Conservation (phyloP, 2,797 vertebrate genomes). For the Helostoma temminkii region DNA sequence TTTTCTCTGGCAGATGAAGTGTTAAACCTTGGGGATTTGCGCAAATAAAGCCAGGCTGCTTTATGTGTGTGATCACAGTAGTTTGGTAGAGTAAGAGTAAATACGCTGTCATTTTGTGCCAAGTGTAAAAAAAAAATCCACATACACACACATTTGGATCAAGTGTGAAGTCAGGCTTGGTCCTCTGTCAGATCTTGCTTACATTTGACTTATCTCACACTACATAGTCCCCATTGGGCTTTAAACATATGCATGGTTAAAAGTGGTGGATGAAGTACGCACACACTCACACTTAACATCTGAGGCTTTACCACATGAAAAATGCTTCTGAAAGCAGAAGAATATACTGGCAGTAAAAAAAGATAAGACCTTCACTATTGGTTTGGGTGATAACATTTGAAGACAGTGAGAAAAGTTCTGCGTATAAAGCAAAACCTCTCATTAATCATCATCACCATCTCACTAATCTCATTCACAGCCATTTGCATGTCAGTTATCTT, state of each 20-base stretch:
- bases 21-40: constrained; percentile 60
- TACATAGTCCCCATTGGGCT: background rate
- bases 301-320: background rate
- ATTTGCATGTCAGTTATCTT: constrained; percentile 20
- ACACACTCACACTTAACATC: constrained; percentile 1
- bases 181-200: constrained; percentile 17
- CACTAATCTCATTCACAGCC: constrained; percentile 19
- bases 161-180: constrained; percentile 10
- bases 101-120: constrained; percentile 35
- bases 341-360: constrained; percentile 12
- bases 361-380: too few species aligned
- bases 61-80: constrained; percentile 31
- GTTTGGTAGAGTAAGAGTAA: constrained; percentile 19
- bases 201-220: background rate
- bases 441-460: too few species aligned
- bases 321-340: constrained; percentile 23
- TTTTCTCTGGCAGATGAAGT: constrained; percentile 12
- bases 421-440: constrained; percentile 21
- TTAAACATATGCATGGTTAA: constrained; percentile 3
- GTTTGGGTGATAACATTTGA: constrained; percentile 12
- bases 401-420: background rate
- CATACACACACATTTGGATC: constrained; percentile 2
- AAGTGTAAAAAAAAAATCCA: constrained; percentile 16
- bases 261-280: background rate
- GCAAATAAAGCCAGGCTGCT: constrained; percentile 25